Evolutionary conservation across 2,797 vertebrate species (phyloP), one percentile per base, ranked within the genome.

Genomic region (Syngnathus acus): DNA sequence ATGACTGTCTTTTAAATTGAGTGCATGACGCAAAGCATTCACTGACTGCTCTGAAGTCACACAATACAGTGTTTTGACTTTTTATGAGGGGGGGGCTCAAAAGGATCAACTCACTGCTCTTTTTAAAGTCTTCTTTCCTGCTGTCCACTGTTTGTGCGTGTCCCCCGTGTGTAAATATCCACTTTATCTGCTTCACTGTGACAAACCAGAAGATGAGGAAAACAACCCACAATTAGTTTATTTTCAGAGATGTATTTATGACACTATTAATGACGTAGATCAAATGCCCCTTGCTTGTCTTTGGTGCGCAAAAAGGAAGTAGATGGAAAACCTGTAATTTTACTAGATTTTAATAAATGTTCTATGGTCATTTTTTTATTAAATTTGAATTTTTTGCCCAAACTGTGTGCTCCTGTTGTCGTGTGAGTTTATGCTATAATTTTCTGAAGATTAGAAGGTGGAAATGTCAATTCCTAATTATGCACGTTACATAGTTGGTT

Each of bases 311-410:
- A 86, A 55, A 81, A 78, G 74, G 69, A 86, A 82, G 74, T 89
- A 89, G 85, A 87, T 88, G 70, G 82, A 82, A 65, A 82, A 57
- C 82, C 72, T 89, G 86, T 90, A 87, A 87, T 91, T 92, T 92
- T 91, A 92, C 89, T 91, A 91, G 87, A 91, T 91, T 93, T 92
- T 92, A 93, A 88, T 87, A 91, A 90, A 92, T 92, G 90, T 91
- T 90, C 82, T 87, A 90, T 90, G 86, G 88, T 90, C 84, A 85
- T 91, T 92, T 93, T 91, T 51, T 9, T 51, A 92, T 91, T 93
- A 91, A 93, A 92, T 89, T 87, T 82, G 80, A 88, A 85, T 82
- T 87, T 85, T 58, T 89, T 88, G 76, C 81, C 75, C 85, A 23
- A 4, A 32, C n/a, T 68, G 21, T 60, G 61, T 66, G 17, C 37